Conservation (phyloP, 2,113 vertebrate genomes). For the Sakesphorus luctuosus region DNA sequence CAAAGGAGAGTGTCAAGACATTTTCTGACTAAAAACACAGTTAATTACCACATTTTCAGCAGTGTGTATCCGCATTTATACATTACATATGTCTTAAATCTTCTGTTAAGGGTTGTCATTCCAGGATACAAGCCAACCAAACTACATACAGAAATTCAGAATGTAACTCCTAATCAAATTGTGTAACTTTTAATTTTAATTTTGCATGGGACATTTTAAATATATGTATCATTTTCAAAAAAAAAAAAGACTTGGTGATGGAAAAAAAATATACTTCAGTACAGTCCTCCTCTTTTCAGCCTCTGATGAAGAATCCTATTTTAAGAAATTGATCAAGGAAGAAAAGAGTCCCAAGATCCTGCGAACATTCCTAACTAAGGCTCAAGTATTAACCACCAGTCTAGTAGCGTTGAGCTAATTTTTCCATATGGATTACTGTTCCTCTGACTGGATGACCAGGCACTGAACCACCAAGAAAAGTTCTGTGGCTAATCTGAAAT, state of each 20-base stretch:
- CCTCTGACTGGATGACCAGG: slow-evolving; percentile 79
- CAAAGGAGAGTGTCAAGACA: not conserved
- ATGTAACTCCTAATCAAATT: slow-evolving; percentile 64
- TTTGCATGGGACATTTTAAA: slow-evolving; percentile 79
- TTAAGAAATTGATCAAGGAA: slow-evolving; percentile 96
- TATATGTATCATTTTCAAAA: slow-evolving; percentile 74
- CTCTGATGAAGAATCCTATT: slow-evolving; percentile 98
- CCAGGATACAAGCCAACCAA: slow-evolving; percentile 55
- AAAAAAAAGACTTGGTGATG: slow-evolving; percentile 83
- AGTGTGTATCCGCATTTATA: slow-evolving; percentile 20
- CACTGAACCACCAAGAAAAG: slow-evolving; percentile 76
- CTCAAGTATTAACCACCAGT: slow-evolving; percentile 79
- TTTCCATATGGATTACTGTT: slow-evolving; percentile 79
- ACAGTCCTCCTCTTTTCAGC: slow-evolving; percentile 97
- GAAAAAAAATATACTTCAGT: slow-evolving; percentile 93
- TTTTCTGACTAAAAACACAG: not conserved
- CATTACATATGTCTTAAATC: slow-evolving; percentile 28
- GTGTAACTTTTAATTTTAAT: slow-evolving; percentile 34
- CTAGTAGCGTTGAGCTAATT: slow-evolving; percentile 80
- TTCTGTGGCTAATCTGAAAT: slow-evolving; percentile 77
- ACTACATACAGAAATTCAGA: slow-evolving; percentile 34
- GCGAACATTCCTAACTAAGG: slow-evolving; percentile 81
- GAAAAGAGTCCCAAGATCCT: slow-evolving; percentile 81
- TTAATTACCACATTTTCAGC: slow-evolving; percentile 33
- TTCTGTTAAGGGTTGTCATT: slow-evolving; percentile 53